Evolutionary conservation across 2,797 vertebrate genomes (phyloP).

Genomic region (Crax fasciolata): DNA sequence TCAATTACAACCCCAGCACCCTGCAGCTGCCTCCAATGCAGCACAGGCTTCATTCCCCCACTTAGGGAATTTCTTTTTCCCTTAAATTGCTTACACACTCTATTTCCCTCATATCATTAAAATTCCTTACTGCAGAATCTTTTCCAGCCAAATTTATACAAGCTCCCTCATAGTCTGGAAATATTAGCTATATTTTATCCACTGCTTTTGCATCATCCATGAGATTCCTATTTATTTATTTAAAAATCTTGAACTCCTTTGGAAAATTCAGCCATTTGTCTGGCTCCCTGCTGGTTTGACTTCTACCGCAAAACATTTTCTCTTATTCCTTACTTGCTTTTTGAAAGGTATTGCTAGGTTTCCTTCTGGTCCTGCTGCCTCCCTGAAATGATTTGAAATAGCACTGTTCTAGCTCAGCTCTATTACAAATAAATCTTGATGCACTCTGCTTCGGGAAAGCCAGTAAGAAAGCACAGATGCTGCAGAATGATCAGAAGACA

Average conservation of each 20-base stretch:
- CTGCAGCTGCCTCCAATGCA: background rate
- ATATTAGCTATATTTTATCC: constrained; percentile 7
- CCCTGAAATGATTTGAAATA: background rate
- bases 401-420: background rate
- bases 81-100: background rate
- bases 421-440: background rate
- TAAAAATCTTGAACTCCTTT: background rate
- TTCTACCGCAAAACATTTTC: background rate
- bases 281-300: background rate
- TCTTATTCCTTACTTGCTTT: background rate
- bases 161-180: background rate
- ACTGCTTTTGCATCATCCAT: background rate
- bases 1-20: background rate
- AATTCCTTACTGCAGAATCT: background rate
- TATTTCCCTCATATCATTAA: background rate
- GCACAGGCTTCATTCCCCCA: background rate
- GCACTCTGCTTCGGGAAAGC: background rate
- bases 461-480: background rate
- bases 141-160: background rate
- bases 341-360: background rate
- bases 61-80: background rate
- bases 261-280: background rate
- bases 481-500: background rate
- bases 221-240: background rate
- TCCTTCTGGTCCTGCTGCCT: background rate